Evolutionary conservation across 2,113 vertebrate species (phyloP).

Genomic region (Platichthys flesus): DNA sequence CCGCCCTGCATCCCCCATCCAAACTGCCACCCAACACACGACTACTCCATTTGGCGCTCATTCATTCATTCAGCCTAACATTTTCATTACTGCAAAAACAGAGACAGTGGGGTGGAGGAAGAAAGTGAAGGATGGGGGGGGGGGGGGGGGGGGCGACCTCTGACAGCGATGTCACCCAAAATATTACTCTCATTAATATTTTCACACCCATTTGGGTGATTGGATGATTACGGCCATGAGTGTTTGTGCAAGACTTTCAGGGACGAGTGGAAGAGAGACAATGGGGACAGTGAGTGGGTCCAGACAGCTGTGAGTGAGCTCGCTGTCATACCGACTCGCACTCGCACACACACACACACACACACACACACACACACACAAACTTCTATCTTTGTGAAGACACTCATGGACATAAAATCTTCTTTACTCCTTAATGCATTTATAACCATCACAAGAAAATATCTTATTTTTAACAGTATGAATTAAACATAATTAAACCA

Average conservation of each 20-base stretch:
- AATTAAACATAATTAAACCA: too few species aligned
- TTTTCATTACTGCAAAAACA: slow-evolving; percentile 77
- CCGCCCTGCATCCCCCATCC: slow-evolving; percentile 21
- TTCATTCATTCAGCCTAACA: slow-evolving; percentile 72
- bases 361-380: slow-evolving; percentile 18
- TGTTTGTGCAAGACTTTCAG: slow-evolving; percentile 50
- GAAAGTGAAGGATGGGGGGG: slow-evolving; percentile 18
- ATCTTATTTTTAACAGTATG: too few species aligned
- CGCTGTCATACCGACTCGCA: slow-evolving; percentile 62
- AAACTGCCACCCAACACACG: slow-evolving; percentile 36
- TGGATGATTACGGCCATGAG: slow-evolving; percentile 22
- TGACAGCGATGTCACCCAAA: slow-evolving; percentile 57
- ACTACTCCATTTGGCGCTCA: slow-evolving; percentile 53
- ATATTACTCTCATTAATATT: slow-evolving; percentile 62
- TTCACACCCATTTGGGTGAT: slow-evolving; percentile 47
- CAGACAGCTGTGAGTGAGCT: slow-evolving; percentile 20
- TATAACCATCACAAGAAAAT: neutral
- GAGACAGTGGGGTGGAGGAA: slow-evolving; percentile 4
- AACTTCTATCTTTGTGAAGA: neutral
- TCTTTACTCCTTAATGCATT: neutral
- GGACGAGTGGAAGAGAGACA: slow-evolving; percentile 62
- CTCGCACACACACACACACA: neutral
- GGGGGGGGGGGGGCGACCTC: slow-evolving; percentile 22
- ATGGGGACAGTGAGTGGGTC: slow-evolving; percentile 49
- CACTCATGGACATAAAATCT: neutral